Base-by-base conservation (phyloP, 2,113 vertebrate genomes). In the Ophthalmolycus amberensis region DNA sequence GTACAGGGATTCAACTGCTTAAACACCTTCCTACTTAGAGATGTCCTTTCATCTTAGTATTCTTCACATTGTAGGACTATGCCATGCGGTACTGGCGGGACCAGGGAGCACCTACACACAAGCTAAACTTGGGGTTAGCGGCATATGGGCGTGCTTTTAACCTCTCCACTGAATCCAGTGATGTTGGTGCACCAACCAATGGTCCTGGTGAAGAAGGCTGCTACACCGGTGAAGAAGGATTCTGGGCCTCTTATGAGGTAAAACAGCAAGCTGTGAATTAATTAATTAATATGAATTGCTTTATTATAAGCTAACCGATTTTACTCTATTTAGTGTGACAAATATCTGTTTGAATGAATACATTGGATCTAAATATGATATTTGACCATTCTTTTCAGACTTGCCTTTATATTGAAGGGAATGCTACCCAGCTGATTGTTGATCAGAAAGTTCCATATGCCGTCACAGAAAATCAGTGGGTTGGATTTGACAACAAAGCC, bases 171-270 rank as follows among this genome's bases (percentile, higher is more conserved):
- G 0, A 73, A 6, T 78, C 86, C 34, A 71, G 37, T 38, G 64
- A 18, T 6, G 11, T 95, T 52, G 89, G 92, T 58, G 92, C 92
- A 44, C 79, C 86, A 63, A 86, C 85, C 9, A 76, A 22, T 50
- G 95, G 95, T 50, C 64, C 93, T 38, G 95, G 71, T 46, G 67
- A 71, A 4, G 85, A 79, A 15, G 85, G 85, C 84, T 3, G 76
- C 90, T 85, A 89, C 95, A 95, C 94, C 14, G 80, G 92, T 7
- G 90, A 95, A 76, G 83, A 87, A 20, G 95, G 96, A 58, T 87
- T 96, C 73, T 93, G 93, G 95, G 89, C 95, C 71, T 93, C 93
- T 82, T 96, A 94, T 84, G 96, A 96, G 94, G 95, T 96, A 82
- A 37, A 52, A 52, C 0, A 62, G 10, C 6, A 15, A 15, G 5